Base-by-base conservation (phyloP, 2,113 vertebrate species). In the Ornithorhynchus anatinus region DNA sequence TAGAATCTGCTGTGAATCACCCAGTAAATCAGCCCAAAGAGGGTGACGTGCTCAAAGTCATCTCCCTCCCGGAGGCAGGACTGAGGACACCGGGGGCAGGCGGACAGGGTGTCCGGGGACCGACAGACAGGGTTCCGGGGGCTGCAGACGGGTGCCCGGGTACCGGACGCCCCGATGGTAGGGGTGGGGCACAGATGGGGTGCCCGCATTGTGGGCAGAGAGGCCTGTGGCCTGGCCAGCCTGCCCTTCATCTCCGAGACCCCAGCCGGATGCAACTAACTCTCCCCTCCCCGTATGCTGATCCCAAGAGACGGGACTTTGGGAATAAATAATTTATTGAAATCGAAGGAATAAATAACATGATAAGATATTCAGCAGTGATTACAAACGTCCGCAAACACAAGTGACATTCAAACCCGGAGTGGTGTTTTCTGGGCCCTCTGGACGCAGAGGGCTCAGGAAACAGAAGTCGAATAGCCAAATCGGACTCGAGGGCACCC, bases 311-410 rank as follows among this genome's bases (percentile, higher is more conserved):
- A 7, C 7, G 39, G 20, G 13, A 44, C 5, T 23, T 8, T 47
- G 27, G 27, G 44, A 65, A 81, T 75, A 77, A 84, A 86, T 79
- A 85, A 87, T 87, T 79, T 87, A 85, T 83, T 85, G 68, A 47
- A 74, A 70, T 31, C 43, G 13, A 29, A 42, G 20, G 69, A 76
- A 87, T 82, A 87, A 87, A 85, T 82, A 78, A 27, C 16, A n/a
- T n/a, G n/a, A 31, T 29, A 27, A 67, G 44, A 51, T 47, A 52
- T 3, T 35, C n/a, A 13, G 42, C 23, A 32, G 45, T 10, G 64
- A 29, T 59, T 76, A 80, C 74, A 82, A 85, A 79, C 37, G 69
- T 51, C 64, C 51, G 17, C 80, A 87, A 70, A 82, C 63, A 82
- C 44, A 13, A 38, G n/a, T 14, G 52, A 33, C 39, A 17, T 31